Evolutionary conservation across 1,140 invertebrate genomes (phyloP).

Genomic region (Harpegnathos saltator): DNA sequence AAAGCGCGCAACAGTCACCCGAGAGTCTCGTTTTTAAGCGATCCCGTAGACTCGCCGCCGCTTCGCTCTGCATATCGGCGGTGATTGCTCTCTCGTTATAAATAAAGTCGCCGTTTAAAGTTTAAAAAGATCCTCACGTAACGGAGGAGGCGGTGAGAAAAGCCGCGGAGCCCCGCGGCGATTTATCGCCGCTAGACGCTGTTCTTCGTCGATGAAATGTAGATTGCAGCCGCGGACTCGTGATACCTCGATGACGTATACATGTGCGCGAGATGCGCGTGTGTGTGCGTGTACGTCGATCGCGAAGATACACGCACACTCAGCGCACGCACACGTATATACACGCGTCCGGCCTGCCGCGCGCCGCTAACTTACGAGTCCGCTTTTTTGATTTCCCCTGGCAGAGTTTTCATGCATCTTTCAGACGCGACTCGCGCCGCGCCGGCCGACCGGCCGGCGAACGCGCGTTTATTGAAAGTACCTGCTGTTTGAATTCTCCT

Average conservation of each 20-base stretch:
- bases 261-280: not conserved
- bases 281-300: not conserved
- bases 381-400: conserved; percentile 64
- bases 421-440: conserved; percentile 41
- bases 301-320: not conserved
- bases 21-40: not conserved
- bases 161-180: not conserved
- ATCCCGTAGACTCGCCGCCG: not conserved
- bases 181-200: conserved; percentile 22
- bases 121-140: conserved; percentile 21
- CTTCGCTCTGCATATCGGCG: not conserved
- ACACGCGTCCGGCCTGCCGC: conserved; percentile 27
- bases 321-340: not conserved
- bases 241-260: conserved; percentile 45
- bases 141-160: not conserved
- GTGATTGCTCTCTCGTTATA: conserved; percentile 2
- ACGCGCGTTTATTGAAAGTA: conserved; percentile 57
- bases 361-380: conserved; percentile 56
- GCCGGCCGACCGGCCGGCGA: conserved; percentile 25
- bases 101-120: conserved; percentile 23
- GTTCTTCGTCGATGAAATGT: conserved; percentile 45
- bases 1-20: not conserved
- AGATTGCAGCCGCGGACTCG: conserved; percentile 16
- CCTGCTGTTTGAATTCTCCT: conserved; percentile 50
- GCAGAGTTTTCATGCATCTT: conserved; percentile 63